A percentile compares a stretch with the other conserved stretches of the same genome.
These are phyloP conservation scores for Zophobas atratus DNA, from an alignment of 1,140 invertebrate genomes.

Conservation along the genomic window DNA sequence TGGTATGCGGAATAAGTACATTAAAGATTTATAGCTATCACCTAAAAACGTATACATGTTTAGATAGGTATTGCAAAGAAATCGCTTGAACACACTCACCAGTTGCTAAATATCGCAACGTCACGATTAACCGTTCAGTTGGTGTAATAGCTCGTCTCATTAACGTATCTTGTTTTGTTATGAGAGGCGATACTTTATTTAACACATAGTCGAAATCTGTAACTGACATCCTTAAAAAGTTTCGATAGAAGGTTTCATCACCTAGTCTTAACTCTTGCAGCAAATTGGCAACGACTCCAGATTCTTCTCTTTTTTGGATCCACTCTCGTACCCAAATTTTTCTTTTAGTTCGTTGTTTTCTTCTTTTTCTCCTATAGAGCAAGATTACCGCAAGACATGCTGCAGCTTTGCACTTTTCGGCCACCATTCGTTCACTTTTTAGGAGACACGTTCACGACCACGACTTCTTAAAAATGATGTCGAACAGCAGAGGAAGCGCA, in stretches of 20 bases:
- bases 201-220: slow-evolving; percentile 1
- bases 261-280: background rate
- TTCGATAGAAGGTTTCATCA: slow-evolving; percentile 2
- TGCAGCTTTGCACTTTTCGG: too few relatives aligned
- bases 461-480: too few relatives aligned
- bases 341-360: slow-evolving; percentile 18
- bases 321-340: slow-evolving; percentile 34
- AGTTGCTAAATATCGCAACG: slow-evolving; percentile 15
- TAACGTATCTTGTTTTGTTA: slow-evolving; percentile 7
- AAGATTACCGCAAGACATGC: too few relatives aligned
- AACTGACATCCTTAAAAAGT: slow-evolving; percentile 13
- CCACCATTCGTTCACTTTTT: too few relatives aligned
- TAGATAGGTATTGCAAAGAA: background rate
- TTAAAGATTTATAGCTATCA: slow-evolving; percentile 8
- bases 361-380: too few relatives aligned
- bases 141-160: background rate
- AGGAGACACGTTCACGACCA: too few relatives aligned
- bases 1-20: slow-evolving; percentile 26
- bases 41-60: background rate
- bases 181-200: background rate
- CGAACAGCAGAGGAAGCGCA: too few relatives aligned
- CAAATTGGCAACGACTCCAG: background rate
- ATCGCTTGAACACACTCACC: background rate
- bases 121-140: slow-evolving; percentile 1
- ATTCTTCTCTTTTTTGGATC: slow-evolving; percentile 11